Percentiles rank a stretch among this genome's conserved stretches.
Conservation (phyloP, 2,888 invertebrate species). For the Callyntrura guangdongensis region DNA sequence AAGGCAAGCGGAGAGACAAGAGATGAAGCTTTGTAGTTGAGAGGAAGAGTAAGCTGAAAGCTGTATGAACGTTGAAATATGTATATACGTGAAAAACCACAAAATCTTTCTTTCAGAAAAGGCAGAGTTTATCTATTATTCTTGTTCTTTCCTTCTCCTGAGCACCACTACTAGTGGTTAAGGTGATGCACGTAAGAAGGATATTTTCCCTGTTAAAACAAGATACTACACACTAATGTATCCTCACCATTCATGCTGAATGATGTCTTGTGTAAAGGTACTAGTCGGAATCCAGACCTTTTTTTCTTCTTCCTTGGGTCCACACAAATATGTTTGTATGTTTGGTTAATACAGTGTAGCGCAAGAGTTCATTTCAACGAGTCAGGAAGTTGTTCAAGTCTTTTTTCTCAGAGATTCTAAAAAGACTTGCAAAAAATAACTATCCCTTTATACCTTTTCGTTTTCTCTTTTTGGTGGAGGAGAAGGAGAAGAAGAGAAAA, state of each 20-base stretch:
- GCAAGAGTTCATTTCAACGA: conserved; percentile 24
- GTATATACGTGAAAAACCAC: conserved; percentile 15
- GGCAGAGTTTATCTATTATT: not conserved
- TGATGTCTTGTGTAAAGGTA: not conserved
- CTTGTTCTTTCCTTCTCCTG: not conserved
- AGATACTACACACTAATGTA: conserved; percentile 19
- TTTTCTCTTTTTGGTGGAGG: conserved; percentile 59
- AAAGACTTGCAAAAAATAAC: conserved; percentile 60
- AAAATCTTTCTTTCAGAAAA: conserved; percentile 44
- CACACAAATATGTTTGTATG: conserved; percentile 2
- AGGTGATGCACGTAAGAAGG: too few species aligned
- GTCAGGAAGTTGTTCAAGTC: conserved; percentile 34
- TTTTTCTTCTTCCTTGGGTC: not conserved
- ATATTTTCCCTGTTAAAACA: conserved; percentile 53
- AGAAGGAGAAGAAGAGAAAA: not conserved
- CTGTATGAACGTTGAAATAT: conserved; percentile 23
- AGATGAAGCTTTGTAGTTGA: too few species aligned
- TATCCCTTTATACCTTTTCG: conserved; percentile 1
- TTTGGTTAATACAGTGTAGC: conserved; percentile 17
- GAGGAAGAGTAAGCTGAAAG: conserved; percentile 47
- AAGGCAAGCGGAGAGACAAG: too few species aligned
- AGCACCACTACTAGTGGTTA: too few species aligned
- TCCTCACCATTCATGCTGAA: not conserved
- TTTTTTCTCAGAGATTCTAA: conserved; percentile 33
- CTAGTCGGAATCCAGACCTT: conserved; percentile 25